A percentile compares a stretch with the other conserved stretches of the same genome.
Evolutionary conservation across 2,113 vertebrate genomes (phyloP).

Genomic region (Pseudorhombus dupliciocellatus): DNA sequence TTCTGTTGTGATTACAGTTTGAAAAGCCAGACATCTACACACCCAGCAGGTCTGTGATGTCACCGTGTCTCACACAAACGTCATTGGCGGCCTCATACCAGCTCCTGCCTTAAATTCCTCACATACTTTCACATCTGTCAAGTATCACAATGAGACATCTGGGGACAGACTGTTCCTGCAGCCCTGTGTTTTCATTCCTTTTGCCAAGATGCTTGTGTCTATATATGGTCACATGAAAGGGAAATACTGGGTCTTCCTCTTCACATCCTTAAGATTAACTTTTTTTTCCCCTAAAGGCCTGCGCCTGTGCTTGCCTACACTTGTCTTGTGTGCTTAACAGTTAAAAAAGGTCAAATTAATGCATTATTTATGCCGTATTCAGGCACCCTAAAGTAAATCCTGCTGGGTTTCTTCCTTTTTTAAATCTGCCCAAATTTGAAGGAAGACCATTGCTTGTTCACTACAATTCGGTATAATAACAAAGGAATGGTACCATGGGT

Average conservation of each 20-base stretch:
- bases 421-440: no score
- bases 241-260: constrained; percentile 69
- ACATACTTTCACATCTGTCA: constrained; percentile 39
- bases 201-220: constrained; percentile 9
- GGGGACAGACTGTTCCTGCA: constrained; percentile 58
- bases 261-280: constrained; percentile 9
- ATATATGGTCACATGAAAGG: constrained; percentile 11
- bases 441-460: no score
- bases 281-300: neutral
- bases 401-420: no score
- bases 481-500: no score
- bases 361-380: neutral
- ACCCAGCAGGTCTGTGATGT: constrained; percentile 29
- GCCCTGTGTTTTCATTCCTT: neutral
- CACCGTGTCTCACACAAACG: constrained; percentile 21
- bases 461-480: no score
- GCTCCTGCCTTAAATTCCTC: constrained; percentile 41
- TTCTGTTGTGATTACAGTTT: neutral
- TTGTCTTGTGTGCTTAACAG: constrained; percentile 28
- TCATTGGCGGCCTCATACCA: neutral
- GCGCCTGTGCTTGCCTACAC: constrained; percentile 28
- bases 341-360: no score
- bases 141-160: constrained; percentile 22
- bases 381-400: no score
- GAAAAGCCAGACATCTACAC: constrained; percentile 18